Evolutionary conservation across 2,113 vertebrate species (phyloP).

Genomic region (Alligator sinensis): DNA sequence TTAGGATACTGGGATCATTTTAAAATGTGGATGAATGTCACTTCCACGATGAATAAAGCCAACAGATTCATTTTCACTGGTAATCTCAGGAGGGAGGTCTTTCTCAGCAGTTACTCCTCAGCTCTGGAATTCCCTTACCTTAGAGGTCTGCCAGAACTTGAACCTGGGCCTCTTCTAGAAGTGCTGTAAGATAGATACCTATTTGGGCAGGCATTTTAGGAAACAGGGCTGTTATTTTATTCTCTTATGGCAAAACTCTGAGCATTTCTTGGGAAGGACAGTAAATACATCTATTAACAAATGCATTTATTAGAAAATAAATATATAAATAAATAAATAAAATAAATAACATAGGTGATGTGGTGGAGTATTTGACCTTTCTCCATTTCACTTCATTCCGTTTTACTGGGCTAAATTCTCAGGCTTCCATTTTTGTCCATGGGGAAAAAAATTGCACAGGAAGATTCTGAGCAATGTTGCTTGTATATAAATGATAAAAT

Average conservation of each 20-base stretch:
- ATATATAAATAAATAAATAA: no score
- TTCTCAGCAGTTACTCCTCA: no score
- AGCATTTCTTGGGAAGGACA: no score
- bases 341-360: background rate
- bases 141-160: no score
- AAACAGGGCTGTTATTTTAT: no score
- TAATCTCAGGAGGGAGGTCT: background rate
- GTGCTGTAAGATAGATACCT: no score
- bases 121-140: no score
- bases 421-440: background rate
- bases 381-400: background rate
- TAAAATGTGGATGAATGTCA: background rate
- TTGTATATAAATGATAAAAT: background rate
- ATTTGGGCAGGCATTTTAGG: no score
- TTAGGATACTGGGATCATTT: background rate
- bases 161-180: no score
- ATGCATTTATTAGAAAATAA: background rate
- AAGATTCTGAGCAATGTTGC: background rate
- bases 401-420: background rate
- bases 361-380: background rate
- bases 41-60: background rate
- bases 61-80: background rate
- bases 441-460: background rate
- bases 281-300: no score
- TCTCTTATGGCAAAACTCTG: no score